Evolutionary conservation across 2,797 vertebrate species (phyloP), one percentile per base, ranked within the genome.

Genomic region (Sebastes nivosus): DNA sequence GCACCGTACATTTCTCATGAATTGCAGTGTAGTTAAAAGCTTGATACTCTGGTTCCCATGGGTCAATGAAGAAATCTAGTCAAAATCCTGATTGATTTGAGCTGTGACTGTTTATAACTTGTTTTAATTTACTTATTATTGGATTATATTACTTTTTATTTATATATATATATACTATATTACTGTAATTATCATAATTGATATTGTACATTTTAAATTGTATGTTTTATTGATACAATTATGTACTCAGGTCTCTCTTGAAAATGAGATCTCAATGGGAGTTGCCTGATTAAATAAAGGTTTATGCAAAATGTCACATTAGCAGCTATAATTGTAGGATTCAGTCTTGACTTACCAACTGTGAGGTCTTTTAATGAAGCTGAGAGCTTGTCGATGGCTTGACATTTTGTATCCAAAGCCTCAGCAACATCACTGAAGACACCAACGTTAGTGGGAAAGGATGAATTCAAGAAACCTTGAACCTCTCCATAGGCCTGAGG

Each of bases 401-500:
- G 76, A 75, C 77, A 87, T 88, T 88, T 94, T 13, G 54, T 24
- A 75, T 95, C 91, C 78, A 95, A 76, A 66, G 73, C 60, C 13
- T 67, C 70, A 27, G 59, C 5, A 1, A 95, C 69, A 18, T 90
- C 84, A 25, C 8, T 65, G 69, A 91, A 88, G 18, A 25, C 32
- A 67, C 6, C 2, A 25, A 5, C 8, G 18, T 50, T 29, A 1
- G 61, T 20, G 60, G 84, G 72, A 59, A 74, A 64, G 50, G 91
- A 34, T 18, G 87, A 82, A 54, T 71, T 73, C 58, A 93, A 38
- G 83, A 94, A 90, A 67, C 24, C 8, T 6, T 89, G 82, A 30
- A 94, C 91, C 1, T 93, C 93, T 79, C 90, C 70, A 34, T 88
- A 94, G 32, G 82, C 90, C 94, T 95, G 72, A 16, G 18, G 8